Evolutionary conservation across 2,113 vertebrate genomes (phyloP).

Genomic region (Scopus umbretta): DNA sequence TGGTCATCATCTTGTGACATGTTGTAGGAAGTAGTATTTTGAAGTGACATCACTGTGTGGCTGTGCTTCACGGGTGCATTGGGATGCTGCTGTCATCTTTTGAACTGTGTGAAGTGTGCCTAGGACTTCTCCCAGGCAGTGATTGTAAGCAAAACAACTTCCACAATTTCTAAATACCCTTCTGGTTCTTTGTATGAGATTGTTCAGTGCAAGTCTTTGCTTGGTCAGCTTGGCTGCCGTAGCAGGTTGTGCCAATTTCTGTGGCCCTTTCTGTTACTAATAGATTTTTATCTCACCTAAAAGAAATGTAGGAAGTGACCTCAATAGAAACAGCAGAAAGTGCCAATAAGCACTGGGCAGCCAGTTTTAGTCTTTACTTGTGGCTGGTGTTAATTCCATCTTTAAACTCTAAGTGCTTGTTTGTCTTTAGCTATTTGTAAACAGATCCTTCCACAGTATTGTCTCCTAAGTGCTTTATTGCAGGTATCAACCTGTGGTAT

Average conservation of each 20-base stretch:
- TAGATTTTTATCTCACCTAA: background rate
- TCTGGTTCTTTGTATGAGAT: background rate
- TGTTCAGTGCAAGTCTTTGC: background rate
- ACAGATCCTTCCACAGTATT: background rate
- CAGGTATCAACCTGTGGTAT: background rate
- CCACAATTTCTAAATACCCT: background rate
- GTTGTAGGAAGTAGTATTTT: background rate
- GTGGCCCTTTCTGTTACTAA: background rate
- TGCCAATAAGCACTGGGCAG: background rate
- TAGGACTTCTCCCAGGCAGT: background rate
- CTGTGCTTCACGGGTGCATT: background rate
- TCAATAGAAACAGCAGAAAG: background rate
- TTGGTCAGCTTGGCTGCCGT: fast-evolving
- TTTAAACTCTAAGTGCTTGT: background rate
- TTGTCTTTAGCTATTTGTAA: background rate
- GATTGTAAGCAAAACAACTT: background rate
- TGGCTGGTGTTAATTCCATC: background rate
- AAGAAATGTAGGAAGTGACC: background rate
- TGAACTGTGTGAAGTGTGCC: background rate
- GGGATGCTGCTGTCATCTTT: background rate
- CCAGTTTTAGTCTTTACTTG: background rate
- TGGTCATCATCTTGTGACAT: background rate
- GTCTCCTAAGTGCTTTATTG: background rate
- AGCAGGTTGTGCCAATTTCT: background rate
- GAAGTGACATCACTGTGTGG: background rate